Evolutionary conservation across 2,888 invertebrate genomes (phyloP).

Genomic region (Dicroscelio sp.): DNA sequence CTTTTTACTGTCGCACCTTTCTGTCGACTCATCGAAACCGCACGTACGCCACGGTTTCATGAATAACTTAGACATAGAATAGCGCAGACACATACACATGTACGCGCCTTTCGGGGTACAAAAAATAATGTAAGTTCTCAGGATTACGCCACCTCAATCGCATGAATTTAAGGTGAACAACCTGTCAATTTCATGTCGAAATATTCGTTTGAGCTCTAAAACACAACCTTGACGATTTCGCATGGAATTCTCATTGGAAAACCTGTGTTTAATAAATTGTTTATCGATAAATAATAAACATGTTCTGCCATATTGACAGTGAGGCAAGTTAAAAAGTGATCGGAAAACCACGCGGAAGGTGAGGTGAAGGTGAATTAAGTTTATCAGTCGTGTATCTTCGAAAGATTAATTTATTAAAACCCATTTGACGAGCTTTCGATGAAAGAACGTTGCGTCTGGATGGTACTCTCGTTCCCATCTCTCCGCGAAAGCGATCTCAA

Average conservation of each 20-base stretch:
- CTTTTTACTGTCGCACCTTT: too few species aligned
- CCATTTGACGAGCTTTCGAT: background rate
- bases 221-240: background rate
- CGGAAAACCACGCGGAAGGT: background rate
- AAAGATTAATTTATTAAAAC: too few species aligned
- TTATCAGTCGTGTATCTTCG: too few species aligned
- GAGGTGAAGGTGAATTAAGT: background rate
- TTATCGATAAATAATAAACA: too few species aligned
- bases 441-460: conserved; percentile 22
- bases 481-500: conserved; percentile 67
- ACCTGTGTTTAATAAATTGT: background rate
- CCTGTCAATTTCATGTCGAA: background rate
- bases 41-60: background rate
- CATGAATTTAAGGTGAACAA: conserved; percentile 24
- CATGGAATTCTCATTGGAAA: background rate
- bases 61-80: conserved; percentile 1
- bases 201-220: background rate
- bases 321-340: too few species aligned
- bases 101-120: background rate
- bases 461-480: conserved; percentile 12
- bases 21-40: background rate
- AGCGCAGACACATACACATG: background rate
- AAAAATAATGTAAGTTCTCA: conserved; percentile 2
- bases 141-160: background rate
- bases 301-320: too few species aligned